Conservation (phyloP, 2,113 vertebrate species). For the Brachionichthys hirsutus region DNA sequence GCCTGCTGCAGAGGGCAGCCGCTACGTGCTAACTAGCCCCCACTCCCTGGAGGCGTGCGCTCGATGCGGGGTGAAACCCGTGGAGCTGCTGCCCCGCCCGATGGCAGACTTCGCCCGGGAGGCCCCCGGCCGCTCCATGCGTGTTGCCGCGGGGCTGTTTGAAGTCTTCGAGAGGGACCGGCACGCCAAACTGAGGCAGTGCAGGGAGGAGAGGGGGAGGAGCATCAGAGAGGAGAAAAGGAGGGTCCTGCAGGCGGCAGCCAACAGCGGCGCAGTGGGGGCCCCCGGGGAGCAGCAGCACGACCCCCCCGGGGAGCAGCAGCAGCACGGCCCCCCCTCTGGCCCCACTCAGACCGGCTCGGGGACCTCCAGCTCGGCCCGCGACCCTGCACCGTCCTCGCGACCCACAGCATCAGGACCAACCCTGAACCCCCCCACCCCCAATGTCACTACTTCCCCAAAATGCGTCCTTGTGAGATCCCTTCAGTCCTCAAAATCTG, state of each 20-base stretch:
- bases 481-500: conserved; percentile 35
- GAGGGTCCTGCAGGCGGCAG: conserved; percentile 81
- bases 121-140: conserved; percentile 90
- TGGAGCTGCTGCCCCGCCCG: conserved; percentile 88
- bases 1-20: conserved; percentile 90
- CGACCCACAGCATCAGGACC: conserved; percentile 24
- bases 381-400: conserved; percentile 37
- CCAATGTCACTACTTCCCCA: conserved; percentile 41
- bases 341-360: no score
- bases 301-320: conserved; percentile 28
- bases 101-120: conserved; percentile 88
- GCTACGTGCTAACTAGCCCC: conserved; percentile 96
- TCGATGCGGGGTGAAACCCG: conserved; percentile 90
- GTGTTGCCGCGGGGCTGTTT: conserved; percentile 89
- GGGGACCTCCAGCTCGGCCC: conserved; percentile 59
- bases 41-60: conserved; percentile 96
- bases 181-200: conserved; percentile 88
- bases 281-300: conserved; percentile 63
- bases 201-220: conserved; percentile 89
- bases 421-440: conserved; percentile 41
- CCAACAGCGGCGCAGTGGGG: conserved; percentile 72
- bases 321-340: no score
- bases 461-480: conserved; percentile 43
- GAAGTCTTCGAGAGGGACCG: conserved; percentile 90
- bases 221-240: conserved; percentile 92